Percentiles rank a stretch among this genome's conserved stretches.
phyloP scores from a whole-genome alignment of 2,888 invertebrate species.

The Rhagium mordax region DNA sequence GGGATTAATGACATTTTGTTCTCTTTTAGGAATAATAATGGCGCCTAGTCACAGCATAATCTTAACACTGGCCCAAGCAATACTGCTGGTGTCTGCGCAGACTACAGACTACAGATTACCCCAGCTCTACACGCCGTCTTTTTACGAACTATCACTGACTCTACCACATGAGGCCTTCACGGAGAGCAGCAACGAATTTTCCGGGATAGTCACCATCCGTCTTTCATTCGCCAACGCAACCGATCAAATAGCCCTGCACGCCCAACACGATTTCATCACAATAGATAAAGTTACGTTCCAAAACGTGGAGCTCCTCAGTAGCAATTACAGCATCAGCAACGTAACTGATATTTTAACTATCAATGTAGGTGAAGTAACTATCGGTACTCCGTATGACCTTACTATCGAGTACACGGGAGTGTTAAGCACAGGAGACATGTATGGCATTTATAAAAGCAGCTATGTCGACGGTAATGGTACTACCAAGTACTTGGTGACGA shows the following conservation, averaged over 20 bases:
- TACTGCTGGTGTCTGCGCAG: slow-evolving; percentile 48
- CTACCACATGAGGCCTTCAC: slow-evolving; percentile 40
- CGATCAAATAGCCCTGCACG: slow-evolving; percentile 8
- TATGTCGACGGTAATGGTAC: slow-evolving; percentile 40
- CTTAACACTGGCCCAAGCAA: not conserved
- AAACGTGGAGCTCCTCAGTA: not conserved
- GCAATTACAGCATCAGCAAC: slow-evolving; percentile 15
- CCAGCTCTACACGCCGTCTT: slow-evolving; percentile 69
- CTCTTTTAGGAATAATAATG: not conserved
- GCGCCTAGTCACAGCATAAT: not conserved
- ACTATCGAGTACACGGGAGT: slow-evolving; percentile 27
- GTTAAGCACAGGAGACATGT: slow-evolving; percentile 63
- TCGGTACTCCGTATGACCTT: slow-evolving; percentile 15
- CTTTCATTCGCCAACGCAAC: slow-evolving; percentile 30
- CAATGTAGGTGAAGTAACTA: not conserved
- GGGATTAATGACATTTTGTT: not conserved
- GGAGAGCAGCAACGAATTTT: slow-evolving; percentile 35
- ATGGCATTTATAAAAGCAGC: slow-evolving; percentile 71
- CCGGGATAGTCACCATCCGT: slow-evolving; percentile 40
- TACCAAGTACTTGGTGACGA: slow-evolving; percentile 75
- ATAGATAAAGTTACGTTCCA: not conserved
- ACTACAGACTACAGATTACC: slow-evolving; percentile 69
- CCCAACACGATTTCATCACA: not conserved
- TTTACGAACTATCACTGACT: slow-evolving; percentile 72
- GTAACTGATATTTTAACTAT: slow-evolving; percentile 19